Evolutionary conservation across 2,113 vertebrate species (phyloP).

Genomic region (Ascaphus truei): DNA sequence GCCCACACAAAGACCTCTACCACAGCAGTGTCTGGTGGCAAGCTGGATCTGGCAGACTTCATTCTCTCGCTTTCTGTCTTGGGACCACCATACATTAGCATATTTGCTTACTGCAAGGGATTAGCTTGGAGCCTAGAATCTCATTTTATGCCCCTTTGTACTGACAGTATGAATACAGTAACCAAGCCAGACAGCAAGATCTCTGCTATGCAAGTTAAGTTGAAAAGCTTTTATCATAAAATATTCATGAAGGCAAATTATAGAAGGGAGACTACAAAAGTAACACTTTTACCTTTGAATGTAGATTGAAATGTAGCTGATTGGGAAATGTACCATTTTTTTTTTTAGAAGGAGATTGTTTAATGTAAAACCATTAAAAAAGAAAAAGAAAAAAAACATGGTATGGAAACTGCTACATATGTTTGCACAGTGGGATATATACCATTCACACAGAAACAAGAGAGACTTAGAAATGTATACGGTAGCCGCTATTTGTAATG

Average conservation of each 20-base stretch:
- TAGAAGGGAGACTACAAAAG: too few species aligned
- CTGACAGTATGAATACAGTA: constrained; percentile 18
- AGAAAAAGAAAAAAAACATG: neutral
- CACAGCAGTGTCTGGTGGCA: neutral
- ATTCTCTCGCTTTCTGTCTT: neutral
- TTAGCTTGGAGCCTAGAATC: constrained; percentile 25
- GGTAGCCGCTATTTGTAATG: too few species aligned
- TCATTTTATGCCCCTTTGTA: constrained; percentile 21
- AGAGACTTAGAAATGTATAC: too few species aligned
- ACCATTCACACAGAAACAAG: too few species aligned
- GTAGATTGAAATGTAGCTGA: too few species aligned
- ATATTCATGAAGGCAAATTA: neutral
- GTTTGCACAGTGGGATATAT: too few species aligned
- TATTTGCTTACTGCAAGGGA: constrained; percentile 21
- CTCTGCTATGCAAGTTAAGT: neutral
- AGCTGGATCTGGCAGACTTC: constrained; percentile 5
- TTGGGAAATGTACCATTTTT: too few species aligned
- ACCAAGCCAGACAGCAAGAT: neutral
- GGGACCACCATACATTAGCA: constrained; percentile 16
- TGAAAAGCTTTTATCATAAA: neutral
- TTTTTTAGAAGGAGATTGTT: too few species aligned
- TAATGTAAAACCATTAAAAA: neutral
- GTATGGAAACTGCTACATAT: too few species aligned
- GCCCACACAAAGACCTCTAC: neutral
- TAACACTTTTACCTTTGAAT: too few species aligned